Evolutionary conservation across 2,888 invertebrate species (phyloP).

Genomic region (Pristionchus entomophagus): DNA sequence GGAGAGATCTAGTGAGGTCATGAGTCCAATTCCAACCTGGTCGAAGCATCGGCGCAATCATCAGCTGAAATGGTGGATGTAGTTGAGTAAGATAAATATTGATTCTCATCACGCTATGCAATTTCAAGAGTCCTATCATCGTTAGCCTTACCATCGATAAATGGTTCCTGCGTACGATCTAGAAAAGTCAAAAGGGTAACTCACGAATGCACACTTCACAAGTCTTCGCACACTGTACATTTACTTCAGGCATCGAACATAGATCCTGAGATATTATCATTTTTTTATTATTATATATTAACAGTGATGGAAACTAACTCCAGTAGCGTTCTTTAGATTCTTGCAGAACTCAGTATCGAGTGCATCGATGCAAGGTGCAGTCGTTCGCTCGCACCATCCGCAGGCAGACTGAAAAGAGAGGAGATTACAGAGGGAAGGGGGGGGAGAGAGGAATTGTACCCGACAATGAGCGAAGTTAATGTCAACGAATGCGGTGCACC

Average conservation of each 20-base stretch:
- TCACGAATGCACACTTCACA: not conserved
- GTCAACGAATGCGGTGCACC: not conserved
- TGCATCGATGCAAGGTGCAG: not conserved
- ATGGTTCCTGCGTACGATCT: too few species aligned
- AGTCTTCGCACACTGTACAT: not conserved
- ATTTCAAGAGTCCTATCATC: too few species aligned
- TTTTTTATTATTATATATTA: not conserved
- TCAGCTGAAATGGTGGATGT: not conserved
- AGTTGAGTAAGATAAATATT: not conserved
- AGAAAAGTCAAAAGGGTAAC: too few species aligned
- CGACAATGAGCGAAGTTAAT: conserved; percentile 15
- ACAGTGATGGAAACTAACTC: not conserved
- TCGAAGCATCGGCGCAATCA: not conserved
- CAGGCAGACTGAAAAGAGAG: conserved; percentile 7
- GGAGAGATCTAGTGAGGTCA: too few species aligned
- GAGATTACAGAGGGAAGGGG: not conserved
- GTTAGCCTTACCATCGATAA: too few species aligned
- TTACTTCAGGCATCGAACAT: not conserved
- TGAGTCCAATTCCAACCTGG: not conserved
- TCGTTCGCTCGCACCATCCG: not conserved
- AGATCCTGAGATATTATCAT: not conserved
- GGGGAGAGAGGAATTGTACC: not conserved
- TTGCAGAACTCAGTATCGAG: not conserved
- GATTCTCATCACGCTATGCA: too few species aligned
- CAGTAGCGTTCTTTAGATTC: not conserved